Conservation (phyloP, 2,888 invertebrate species). For the Euspilapteryx auroguttella region DNA sequence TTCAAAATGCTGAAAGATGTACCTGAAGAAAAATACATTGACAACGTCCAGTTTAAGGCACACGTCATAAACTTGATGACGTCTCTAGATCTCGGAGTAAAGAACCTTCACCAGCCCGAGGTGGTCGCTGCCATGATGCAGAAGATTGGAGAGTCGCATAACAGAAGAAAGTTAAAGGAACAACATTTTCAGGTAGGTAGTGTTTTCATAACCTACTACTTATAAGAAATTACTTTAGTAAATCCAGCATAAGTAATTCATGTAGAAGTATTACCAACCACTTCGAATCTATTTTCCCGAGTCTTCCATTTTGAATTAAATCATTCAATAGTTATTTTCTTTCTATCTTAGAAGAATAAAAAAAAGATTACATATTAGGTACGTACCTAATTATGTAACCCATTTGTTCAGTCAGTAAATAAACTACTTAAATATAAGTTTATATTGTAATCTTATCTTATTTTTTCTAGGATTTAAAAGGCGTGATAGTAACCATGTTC, state of each 20-base stretch:
- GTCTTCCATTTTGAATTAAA: too few species aligned
- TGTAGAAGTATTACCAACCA: too few species aligned
- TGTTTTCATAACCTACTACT: background rate
- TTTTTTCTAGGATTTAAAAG: conserved; percentile 35
- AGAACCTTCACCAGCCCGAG: conserved; percentile 23
- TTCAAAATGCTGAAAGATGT: conserved; percentile 22
- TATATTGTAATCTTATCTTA: conserved; percentile 2
- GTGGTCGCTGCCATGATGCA: conserved; percentile 27
- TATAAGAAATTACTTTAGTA: background rate
- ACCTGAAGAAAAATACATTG: conserved; percentile 16
- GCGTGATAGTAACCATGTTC: conserved; percentile 44
- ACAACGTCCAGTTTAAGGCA: conserved; percentile 23
- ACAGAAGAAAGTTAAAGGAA: conserved; percentile 14
- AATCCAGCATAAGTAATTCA: too few species aligned
- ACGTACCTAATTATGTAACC: too few species aligned
- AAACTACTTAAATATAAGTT: too few species aligned
- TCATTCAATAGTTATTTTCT: too few species aligned
- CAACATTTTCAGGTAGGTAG: conserved; percentile 28
- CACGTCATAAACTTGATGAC: conserved; percentile 33
- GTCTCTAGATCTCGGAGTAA: conserved; percentile 19
- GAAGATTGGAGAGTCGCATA: conserved; percentile 29
- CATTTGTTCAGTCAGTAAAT: too few species aligned
- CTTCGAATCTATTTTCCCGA: too few species aligned
- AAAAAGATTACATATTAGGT: too few species aligned
- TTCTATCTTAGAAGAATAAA: too few species aligned